A percentile compares a stretch with the other conserved stretches of the same genome.
Conservation (phyloP, 2,113 vertebrate genomes). For the Fulmarus glacialis region DNA sequence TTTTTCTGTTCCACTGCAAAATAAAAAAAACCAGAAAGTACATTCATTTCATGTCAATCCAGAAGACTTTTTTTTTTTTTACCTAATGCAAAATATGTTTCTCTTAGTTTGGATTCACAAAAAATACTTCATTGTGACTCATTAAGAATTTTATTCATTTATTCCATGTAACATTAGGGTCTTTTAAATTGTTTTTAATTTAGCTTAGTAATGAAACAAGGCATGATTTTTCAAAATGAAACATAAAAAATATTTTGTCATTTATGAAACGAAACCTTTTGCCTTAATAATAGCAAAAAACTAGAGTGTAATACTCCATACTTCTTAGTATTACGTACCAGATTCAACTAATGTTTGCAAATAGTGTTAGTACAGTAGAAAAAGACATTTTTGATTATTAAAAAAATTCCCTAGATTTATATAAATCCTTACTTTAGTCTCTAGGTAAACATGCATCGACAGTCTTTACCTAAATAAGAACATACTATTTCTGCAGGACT, state of each 20-base stretch:
- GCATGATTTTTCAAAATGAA: background rate
- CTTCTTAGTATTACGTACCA: background rate
- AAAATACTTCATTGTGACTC: background rate
- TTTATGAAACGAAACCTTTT: background rate
- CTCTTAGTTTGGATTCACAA: background rate
- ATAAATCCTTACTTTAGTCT: background rate
- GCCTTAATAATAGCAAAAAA: background rate
- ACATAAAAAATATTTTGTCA: background rate
- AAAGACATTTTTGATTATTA: background rate
- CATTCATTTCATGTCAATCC: background rate
- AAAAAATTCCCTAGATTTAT: background rate
- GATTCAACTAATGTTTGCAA: background rate
- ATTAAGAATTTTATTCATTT: background rate
- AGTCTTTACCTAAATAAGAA: background rate
- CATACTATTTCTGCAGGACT: background rate
- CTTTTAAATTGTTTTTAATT: background rate
- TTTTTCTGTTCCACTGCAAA: background rate
- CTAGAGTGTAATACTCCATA: background rate
- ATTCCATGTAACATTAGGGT: background rate
- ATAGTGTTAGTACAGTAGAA: background rate
- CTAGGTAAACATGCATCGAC: background rate
- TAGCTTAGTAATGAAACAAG: background rate
- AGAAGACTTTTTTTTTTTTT: background rate
- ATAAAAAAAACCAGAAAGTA: background rate
- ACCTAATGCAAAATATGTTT: background rate